These are phyloP conservation scores for Siniperca scherzeri DNA, from an alignment of 2,797 vertebrate genomes.

Conservation along the genomic window DNA sequence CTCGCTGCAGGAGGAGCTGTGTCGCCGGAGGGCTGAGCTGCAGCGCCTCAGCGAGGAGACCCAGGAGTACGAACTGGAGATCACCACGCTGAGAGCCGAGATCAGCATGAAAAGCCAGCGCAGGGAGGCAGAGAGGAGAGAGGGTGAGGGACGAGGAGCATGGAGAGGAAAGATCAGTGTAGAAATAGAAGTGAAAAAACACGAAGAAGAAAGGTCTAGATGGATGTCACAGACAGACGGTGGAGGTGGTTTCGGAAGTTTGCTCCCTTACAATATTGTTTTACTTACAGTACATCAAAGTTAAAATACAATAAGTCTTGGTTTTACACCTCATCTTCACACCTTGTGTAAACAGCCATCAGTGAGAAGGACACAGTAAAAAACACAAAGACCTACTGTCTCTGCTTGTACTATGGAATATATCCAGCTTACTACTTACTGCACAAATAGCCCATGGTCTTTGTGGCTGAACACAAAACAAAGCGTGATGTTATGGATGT, in stretches of 20 bases:
- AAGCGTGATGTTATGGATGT: conserved; percentile 36
- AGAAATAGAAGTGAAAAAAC: neutral
- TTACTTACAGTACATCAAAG: conserved; percentile 19
- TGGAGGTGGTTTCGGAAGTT: neutral
- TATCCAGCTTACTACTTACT: neutral
- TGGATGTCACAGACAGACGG: neutral
- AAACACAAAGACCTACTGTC: neutral
- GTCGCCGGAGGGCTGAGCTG: conserved; percentile 87
- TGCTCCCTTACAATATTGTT: neutral
- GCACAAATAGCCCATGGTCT: conserved; percentile 35
- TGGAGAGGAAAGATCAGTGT: neutral
- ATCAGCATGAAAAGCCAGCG: conserved; percentile 89
- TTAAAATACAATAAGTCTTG: conserved; percentile 16
- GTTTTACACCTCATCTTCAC: conserved; percentile 37
- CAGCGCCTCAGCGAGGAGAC: conserved; percentile 85
- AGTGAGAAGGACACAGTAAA: neutral
- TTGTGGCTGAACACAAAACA: conserved; percentile 37
- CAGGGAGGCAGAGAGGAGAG: conserved; percentile 81
- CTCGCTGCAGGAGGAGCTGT: conserved; percentile 90
- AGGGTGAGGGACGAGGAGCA: conserved; percentile 84
- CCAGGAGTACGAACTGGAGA: conserved; percentile 91
- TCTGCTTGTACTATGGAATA: conserved; percentile 8
- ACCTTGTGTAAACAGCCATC: conserved; percentile 19
- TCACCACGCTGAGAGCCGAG: conserved; percentile 90
- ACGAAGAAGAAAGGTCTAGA: conserved; percentile 9